Base-by-base conservation (phyloP, 2,113 vertebrate species). In the Falco punctatus region DNA sequence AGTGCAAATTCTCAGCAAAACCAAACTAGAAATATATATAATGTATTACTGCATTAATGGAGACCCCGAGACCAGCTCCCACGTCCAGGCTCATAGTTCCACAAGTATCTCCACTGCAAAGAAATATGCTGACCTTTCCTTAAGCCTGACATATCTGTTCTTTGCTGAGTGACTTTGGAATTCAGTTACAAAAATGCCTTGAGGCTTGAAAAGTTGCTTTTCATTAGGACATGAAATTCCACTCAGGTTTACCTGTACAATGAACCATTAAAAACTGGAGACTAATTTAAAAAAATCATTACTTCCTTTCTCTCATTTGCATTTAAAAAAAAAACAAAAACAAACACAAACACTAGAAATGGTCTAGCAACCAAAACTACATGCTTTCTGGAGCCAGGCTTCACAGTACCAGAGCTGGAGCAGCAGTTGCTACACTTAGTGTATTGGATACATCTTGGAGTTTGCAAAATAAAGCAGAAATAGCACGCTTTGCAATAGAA, bases 101-200 rank as follows among this genome's bases (percentile, higher is more conserved):
- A 57, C 48, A 75, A 42, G 48, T 91, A 89, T 49, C n/a, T 95
- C 73, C 28, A 11, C 17, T 89, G 61, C 46, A 82, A 75, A 95
- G 61, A 87, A 94, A 85, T 51, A 61, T 62, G 78, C 22, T 85
- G 70, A 87, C 70, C 73, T 95, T 92, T 94, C 64, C 90, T 88
- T 86, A 78, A 91, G 46, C 52, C 66, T 92, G 84, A 82, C 33
- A 61, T 65, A 64, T 57, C 77, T 88, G 48, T 38, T 75, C 11
- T 54, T 61, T 79, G 40, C 86, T 80, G 46, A 84, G 24, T 38
- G 62, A 89, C 54, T 93, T 74, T 64, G 81, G 92, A 96, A 91
- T 72, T 84, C 88, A 81, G 80, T 52, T 81, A 52, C 33, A 86
- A 94, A 95, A 96, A 86, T 40, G 24, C 61, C 86, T 67, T 69